Evolutionary conservation across 2,888 invertebrate species (phyloP).

Genomic region (Piscicola geometra): DNA sequence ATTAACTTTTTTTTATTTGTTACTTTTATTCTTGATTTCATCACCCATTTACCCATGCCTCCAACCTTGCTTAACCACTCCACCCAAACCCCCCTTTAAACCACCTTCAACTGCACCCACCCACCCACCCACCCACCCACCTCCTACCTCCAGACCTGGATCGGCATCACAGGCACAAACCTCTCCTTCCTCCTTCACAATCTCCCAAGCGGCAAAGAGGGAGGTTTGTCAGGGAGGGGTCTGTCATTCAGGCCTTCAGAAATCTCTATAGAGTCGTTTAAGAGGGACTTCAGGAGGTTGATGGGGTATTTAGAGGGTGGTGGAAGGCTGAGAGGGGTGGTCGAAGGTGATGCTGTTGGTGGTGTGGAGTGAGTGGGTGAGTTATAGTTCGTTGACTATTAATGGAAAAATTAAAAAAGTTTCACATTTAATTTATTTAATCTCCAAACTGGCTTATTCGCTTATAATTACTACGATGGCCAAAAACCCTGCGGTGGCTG

Average conservation of each 20-base stretch:
- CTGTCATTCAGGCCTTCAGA: background rate
- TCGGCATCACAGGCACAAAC: background rate
- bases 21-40: no score
- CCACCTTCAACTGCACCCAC: slow-evolving; percentile 20
- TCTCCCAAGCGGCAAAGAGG: background rate
- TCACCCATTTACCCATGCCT: slow-evolving; percentile 25
- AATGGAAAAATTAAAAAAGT: no score
- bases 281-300: background rate
- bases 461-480: no score
- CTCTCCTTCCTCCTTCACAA: background rate
- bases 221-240: background rate
- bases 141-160: background rate
- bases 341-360: no score
- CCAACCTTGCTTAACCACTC: slow-evolving; percentile 2
- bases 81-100: slow-evolving; percentile 15
- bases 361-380: no score
- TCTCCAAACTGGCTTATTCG: no score
- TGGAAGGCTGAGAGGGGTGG: background rate
- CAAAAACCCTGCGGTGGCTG: no score
- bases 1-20: no score
- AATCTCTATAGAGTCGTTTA: background rate
- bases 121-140: slow-evolving; percentile 23
- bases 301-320: background rate
- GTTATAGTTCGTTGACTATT: no score
- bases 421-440: no score